Evolutionary conservation across 1,140 invertebrate species (phyloP), one percentile per base, ranked within the genome.

Genomic region (Drosophila lowei): DNA sequence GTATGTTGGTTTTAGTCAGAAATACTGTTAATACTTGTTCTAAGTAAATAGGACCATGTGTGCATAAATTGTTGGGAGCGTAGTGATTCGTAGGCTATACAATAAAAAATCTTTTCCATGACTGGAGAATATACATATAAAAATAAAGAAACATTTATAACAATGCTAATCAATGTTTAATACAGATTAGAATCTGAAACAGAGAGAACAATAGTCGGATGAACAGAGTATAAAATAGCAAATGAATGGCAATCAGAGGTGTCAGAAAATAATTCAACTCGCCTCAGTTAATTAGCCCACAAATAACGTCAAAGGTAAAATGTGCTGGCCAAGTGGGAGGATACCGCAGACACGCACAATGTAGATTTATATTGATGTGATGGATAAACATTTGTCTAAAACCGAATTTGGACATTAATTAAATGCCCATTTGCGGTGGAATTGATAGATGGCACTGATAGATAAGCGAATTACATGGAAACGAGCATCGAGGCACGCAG

Each of bases 251-350:
- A 34, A 38, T 49, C 43, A 49, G 48, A 67, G 30, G 23, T 38
- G 2, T 11, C 18, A 42, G 16, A 38, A 38, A 21, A 23, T 41
- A 57, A 57, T 73, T 63, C n/a, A 44, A 64, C 73, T 57, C 28
- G 46, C 59, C 46, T 67, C 48, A 48, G 16, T 54, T 68, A 74
- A 83, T 68, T 81, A 52, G 28, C 59, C 66, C 74, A 57, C 71
- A 65, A 78, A 71, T 65, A 63, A 50, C 60, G 58, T 30, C 15
- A 62, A 42, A 44, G 49, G 30, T 49, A 53, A 44, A 38, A 44
- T 57, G 6, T 67, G 28, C 8, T 30, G 8, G 2, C 30, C 30
- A 9, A 30, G 30, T 30, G 7, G 7, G 28, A 9, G 15, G 25
- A 30, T 30, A 56, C 46, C 43, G 47, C 64, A 44, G 38, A 13